These are phyloP conservation scores for Vireo griseus DNA, from an alignment of 2,797 vertebrate genomes.

Conservation along the genomic window DNA sequence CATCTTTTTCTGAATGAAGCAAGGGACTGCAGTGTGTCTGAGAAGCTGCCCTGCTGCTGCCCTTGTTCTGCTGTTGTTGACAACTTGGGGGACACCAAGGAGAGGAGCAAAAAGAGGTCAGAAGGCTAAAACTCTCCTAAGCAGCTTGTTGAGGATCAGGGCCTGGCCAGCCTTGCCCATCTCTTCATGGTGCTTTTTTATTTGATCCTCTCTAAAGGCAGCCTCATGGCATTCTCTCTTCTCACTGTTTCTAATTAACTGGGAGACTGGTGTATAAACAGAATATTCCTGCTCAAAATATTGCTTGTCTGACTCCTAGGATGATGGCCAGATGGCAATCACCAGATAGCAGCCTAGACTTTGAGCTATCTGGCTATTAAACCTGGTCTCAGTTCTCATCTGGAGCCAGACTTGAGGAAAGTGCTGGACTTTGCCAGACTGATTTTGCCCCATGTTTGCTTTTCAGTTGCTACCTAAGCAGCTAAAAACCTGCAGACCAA, in stretches of 20 bases:
- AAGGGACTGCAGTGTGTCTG: not conserved
- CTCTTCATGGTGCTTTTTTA: constrained; percentile 17
- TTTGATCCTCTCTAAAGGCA: not conserved
- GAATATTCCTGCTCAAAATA: constrained; percentile 49
- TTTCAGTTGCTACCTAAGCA: constrained; percentile 42
- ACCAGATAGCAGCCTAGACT: constrained; percentile 35
- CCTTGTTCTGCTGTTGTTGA: not conserved
- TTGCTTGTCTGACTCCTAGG: constrained; percentile 35
- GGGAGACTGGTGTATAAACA: constrained; percentile 54
- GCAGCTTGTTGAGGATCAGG: not conserved
- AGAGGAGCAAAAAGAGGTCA: not conserved
- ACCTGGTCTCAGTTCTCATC: constrained; percentile 17
- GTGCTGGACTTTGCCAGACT: not conserved
- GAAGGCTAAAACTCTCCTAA: not conserved
- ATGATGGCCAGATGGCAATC: constrained; percentile 22
- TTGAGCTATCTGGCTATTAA: constrained; percentile 53
- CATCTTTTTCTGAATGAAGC: constrained; percentile 17
- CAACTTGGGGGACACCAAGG: not conserved
- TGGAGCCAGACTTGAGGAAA: constrained; percentile 42
- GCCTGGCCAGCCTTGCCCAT: not conserved
- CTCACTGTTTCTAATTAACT: constrained; percentile 54
- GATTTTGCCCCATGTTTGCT: constrained; percentile 18
- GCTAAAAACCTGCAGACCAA: constrained; percentile 29
- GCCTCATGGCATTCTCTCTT: not conserved
- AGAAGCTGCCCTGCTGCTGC: not conserved